These are phyloP conservation scores for Buceros bicornis DNA, from an alignment of 2,797 vertebrate genomes.

Conservation along the genomic window DNA sequence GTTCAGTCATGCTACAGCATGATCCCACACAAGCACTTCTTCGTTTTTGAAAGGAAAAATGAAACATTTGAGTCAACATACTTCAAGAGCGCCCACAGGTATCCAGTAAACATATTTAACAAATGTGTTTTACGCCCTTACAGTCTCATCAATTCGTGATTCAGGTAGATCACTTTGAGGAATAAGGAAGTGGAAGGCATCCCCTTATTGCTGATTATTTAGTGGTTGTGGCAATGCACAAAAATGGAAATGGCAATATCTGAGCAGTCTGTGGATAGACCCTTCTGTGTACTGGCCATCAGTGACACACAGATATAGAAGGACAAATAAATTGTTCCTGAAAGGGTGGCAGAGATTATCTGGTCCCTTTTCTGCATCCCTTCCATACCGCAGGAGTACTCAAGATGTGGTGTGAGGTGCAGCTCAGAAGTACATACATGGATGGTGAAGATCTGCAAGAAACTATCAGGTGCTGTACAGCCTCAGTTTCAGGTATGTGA, in stretches of 20 bases:
- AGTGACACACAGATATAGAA: neutral
- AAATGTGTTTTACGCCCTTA: neutral
- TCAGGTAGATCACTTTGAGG: neutral
- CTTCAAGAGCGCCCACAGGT: neutral
- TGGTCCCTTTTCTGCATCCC: neutral
- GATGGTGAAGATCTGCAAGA: neutral
- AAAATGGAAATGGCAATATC: neutral
- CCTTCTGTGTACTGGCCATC: neutral
- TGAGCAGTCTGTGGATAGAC: neutral
- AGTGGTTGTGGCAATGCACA: neutral
- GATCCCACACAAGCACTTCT: neutral
- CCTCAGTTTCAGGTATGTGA: neutral
- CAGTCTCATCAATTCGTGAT: neutral
- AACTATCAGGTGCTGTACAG: neutral
- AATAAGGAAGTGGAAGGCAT: neutral
- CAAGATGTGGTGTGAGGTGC: too few species aligned
- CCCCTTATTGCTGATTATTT: neutral
- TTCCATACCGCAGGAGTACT: neutral
- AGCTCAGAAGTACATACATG: fast-evolving
- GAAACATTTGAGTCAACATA: neutral
- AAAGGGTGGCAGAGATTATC: neutral
- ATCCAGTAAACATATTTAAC: neutral
- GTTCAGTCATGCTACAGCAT: neutral
- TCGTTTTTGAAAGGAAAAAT: neutral
- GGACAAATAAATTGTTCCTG: neutral